Conservation (phyloP, 2,888 invertebrate genomes). For the Hesperia comma region DNA sequence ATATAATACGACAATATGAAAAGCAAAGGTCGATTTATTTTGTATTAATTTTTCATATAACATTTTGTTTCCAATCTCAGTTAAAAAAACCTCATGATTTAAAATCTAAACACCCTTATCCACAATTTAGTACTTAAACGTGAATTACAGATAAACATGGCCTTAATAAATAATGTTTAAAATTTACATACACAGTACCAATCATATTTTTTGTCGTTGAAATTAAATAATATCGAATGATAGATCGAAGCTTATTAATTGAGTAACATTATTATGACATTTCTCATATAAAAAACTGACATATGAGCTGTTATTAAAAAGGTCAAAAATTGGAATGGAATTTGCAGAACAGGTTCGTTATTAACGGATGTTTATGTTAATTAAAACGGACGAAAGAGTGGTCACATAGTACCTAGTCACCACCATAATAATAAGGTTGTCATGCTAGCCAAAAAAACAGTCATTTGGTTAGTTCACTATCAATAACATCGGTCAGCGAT, state of each 20-base stretch:
- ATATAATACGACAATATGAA: too few species aligned
- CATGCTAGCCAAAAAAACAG: too few species aligned
- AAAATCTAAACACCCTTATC: too few species aligned
- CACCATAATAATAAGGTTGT: too few species aligned
- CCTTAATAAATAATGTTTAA: not conserved
- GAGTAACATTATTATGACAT: slow-evolving; percentile 8
- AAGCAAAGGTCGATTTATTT: too few species aligned
- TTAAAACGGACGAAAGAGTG: not conserved
- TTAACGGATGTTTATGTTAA: not conserved
- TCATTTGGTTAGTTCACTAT: too few species aligned
- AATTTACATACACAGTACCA: slow-evolving; percentile 18
- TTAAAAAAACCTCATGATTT: too few species aligned
- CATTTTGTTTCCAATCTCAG: too few species aligned
- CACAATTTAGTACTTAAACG: too few species aligned
- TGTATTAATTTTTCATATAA: too few species aligned
- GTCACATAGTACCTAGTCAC: not conserved
- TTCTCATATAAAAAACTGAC: not conserved
- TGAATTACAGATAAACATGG: slow-evolving; percentile 3
- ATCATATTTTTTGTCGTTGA: not conserved
- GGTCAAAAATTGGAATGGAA: slow-evolving; percentile 8
- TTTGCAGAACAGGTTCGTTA: not conserved
- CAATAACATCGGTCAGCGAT: too few species aligned
- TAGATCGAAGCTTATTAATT: slow-evolving; percentile 17
- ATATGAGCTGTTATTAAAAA: slow-evolving; percentile 1
- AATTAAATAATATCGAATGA: slow-evolving; percentile 14